Evolutionary conservation across 23 tunicate species (phyloP).

Genomic region (Trididemnum clinides): DNA sequence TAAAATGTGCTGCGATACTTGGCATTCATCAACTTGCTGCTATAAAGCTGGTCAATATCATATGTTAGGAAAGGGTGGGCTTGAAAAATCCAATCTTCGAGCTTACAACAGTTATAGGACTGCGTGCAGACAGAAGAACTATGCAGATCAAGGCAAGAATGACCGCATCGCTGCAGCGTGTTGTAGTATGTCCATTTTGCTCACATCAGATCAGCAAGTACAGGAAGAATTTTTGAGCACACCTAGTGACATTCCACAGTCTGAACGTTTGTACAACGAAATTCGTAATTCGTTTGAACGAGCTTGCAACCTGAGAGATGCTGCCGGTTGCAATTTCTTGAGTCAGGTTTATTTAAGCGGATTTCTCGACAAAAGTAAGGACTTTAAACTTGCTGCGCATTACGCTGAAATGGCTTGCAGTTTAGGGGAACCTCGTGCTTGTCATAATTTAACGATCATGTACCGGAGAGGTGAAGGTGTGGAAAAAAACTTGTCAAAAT

Average conservation of each 20-base stretch:
- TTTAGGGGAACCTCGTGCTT: conserved; percentile 56
- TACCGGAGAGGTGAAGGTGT: conserved; percentile 83
- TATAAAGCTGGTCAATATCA: conserved; percentile 72
- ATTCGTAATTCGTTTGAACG: conserved; percentile 35
- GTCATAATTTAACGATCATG: conserved; percentile 79
- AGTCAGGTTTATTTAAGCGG: conserved; percentile 66
- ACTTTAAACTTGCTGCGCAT: conserved; percentile 56
- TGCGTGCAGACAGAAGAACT: conserved; percentile 61
- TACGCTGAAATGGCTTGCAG: conserved; percentile 82
- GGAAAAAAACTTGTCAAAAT: conserved; percentile 23
- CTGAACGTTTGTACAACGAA: neutral
- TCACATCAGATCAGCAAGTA: conserved; percentile 25
- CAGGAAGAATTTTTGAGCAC: neutral
- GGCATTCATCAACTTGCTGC: conserved; percentile 69
- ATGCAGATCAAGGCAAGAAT: conserved; percentile 75
- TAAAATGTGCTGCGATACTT: conserved; percentile 64
- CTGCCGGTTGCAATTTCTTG: conserved; percentile 61
- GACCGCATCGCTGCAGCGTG: conserved; percentile 74
- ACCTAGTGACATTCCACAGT: neutral
- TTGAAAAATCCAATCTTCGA: conserved; percentile 27
- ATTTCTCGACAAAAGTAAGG: neutral
- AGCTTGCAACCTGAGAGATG: conserved; percentile 63
- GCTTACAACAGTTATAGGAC: conserved; percentile 58
- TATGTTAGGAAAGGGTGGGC: conserved; percentile 67
- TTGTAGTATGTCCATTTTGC: conserved; percentile 47